Conservation (phyloP, 2,888 invertebrate genomes). For the Mellilla xanthometata region DNA sequence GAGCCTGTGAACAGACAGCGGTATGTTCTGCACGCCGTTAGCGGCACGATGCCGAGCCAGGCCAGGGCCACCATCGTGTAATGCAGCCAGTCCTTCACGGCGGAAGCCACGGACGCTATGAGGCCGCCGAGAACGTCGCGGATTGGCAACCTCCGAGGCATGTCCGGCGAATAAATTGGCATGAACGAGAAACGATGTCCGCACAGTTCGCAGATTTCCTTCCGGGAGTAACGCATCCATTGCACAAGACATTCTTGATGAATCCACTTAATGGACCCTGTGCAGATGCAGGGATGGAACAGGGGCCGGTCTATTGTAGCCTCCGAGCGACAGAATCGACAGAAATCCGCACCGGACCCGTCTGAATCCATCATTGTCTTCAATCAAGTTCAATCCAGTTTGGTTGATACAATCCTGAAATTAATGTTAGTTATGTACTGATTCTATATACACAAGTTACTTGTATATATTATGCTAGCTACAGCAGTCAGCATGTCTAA, state of each 20-base stretch:
- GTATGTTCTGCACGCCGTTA: slow-evolving; percentile 98
- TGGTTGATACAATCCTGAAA: slow-evolving; percentile 64
- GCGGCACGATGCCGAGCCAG: slow-evolving; percentile 98
- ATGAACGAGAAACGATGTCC: slow-evolving; percentile 98
- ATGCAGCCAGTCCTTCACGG: slow-evolving; percentile 98
- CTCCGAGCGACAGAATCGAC: slow-evolving; percentile 98
- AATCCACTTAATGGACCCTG: slow-evolving; percentile 99
- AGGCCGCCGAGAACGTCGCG: slow-evolving; percentile 96
- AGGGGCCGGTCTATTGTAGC: slow-evolving; percentile 95
- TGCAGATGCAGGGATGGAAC: slow-evolving; percentile 99
- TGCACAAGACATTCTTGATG: slow-evolving; percentile 99
- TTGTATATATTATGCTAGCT: slow-evolving; percentile 4
- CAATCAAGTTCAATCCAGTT: slow-evolving; percentile 76
- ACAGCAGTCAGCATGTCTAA: slow-evolving; percentile 19
- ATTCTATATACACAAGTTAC: slow-evolving; percentile 9
- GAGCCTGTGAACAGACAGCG: slow-evolving; percentile 96
- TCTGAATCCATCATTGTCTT: slow-evolving; percentile 75
- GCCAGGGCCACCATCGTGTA: slow-evolving; percentile 98
- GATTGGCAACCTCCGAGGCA: slow-evolving; percentile 98
- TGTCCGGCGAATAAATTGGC: slow-evolving; percentile 99
- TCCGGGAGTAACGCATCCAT: slow-evolving; percentile 99
- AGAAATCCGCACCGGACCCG: slow-evolving; percentile 91
- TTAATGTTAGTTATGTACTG: slow-evolving; percentile 32
- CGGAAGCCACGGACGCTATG: slow-evolving; percentile 93
- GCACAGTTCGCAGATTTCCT: slow-evolving; percentile 99